Evolutionary conservation across 2,888 invertebrate genomes (phyloP), one percentile per base, ranked within the genome.

Genomic region (Synanthedon formicaeformis): DNA sequence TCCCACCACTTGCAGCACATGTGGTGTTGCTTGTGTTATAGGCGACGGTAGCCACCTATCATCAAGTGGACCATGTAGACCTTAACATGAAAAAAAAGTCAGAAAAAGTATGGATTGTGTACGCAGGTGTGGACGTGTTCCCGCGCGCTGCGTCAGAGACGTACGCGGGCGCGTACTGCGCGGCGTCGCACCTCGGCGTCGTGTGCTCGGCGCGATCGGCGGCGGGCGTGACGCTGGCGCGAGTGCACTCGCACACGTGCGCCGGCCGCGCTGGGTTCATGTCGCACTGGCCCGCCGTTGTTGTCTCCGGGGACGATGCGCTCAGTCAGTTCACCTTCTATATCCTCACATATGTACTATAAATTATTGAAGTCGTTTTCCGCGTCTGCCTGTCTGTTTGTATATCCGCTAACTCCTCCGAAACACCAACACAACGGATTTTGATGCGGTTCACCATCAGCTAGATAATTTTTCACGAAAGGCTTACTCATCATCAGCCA

Each of bases 201-300:
- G 63, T 55, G 56, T 41, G 55, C 41, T 16, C 41, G 48, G 52
- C 52, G 40, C 27, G 52, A 48, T 13, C 53, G 40, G 41, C 27
- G 50, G 48, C 51, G 40, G 2, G 10, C 34, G 34, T 34, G 10
- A 10, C 50, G 13, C 48, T 53, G 48, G 50, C 59, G 55, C 58
- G 65, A 51, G 60, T 66, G 50, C 67, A 65, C 57, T 54, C 69
- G 41, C 65, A 61, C 58, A 55, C 65, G 40, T 64, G 75, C 40
- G 62, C 68, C 57, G 57, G 62, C 41, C 60, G 58, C 50, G 66
- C 67, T 5, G 12, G 54, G 50, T 75, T 70, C 68, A 59, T 68
- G 51, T 78, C 81, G 60, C 77, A 73, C 63, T 82, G 81, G 81
- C 83, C 81, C 53, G 63, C 75, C 55, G 69, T 68, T 11, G 53